Base-by-base conservation (phyloP, 2,888 invertebrate genomes). In the Scaptomyza cyrtandrae region DNA sequence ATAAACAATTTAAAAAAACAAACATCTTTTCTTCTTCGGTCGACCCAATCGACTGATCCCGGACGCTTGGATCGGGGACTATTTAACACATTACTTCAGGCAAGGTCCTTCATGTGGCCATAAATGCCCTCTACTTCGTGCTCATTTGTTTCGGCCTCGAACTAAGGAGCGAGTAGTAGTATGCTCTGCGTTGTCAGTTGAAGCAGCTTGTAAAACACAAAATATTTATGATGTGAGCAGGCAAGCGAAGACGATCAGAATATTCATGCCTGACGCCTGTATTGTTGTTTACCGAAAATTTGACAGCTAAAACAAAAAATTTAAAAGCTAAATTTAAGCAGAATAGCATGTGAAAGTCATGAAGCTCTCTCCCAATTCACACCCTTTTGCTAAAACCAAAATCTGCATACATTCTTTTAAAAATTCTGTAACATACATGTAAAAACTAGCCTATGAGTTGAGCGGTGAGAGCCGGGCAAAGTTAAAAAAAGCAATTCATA, bases 401-500 rank as follows among this genome's bases (percentile, higher is more conserved):
- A 65, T 48, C 59, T 50, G 31, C 49, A 58, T 37, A 55, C 44
- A 69, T 41, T 61, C 19, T 29, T 83, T 86, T 67, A 66, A 87
- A 87, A 79, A 78, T 58, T 67, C 63, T 54, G 64, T 78, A 62
- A 79, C 77, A 76, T 88, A 67, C 80, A 83, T 83, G 76, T 60
- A 65, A 71, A 85, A 69, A 66, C 71, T 64, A 69, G 71, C 75
- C 49, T 33, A 59, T 52, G 67, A 62, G 50, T 57, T 62, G 54
- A 53, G 52, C 46, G 45, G 13, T 57, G 52, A 64, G 69, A 73
- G 66, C 45, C 66, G 58, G 62, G 62, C 59, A 70, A 61, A 69
- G 76, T 80, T 86, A 74, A 67, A 81, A 79, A 70, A 76, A 74
- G 76, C 80, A 83, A 83, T 85, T 87, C 80, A 82, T 68, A 83